Evolutionary conservation across 2,113 vertebrate genomes (phyloP), one percentile per base, ranked within the genome.

Genomic region (Henicopernis longicauda): DNA sequence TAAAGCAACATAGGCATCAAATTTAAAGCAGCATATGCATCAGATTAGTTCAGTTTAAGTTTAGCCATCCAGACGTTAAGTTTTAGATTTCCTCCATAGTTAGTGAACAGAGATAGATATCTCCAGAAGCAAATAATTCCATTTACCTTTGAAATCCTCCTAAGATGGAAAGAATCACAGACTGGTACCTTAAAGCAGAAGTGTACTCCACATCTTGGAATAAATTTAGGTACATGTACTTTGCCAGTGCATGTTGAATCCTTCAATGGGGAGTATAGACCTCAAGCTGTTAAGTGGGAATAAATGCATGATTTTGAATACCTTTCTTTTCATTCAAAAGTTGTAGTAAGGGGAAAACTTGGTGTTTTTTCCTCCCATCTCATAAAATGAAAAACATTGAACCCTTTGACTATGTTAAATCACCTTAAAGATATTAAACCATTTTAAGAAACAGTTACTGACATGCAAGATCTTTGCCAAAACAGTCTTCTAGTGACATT

Each of bases 381-480:
- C 38, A 17, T 49, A 19, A 90, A 66, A 52, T 73, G 40, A 72
- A 87, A 88, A 69, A 13, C 10, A 40, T 6, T 23, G 61, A 97
- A 82, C 47, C 7, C 11, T 77, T 54, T 91, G 36, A 70, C 16
- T 11, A 34, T 73, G 57, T 63, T 52, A 83, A 63, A 89, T 73
- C 29, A 55, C 29, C 12, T 72, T 63, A 80, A 80, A 29, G 16
- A 26, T 65, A 55, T 73, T 86, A 89, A 82, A 74, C 3, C 1
- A 42, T 87, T 95, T 92, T 82, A 95, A 89, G 95, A 97, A 94
- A 50, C 36, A 88, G 18, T 72, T 69, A 59, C 50, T 45, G 47
- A 73, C 62, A 34, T 76, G 26, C 11, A 94, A 94, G 66, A 62
- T 91, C 72, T 50, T 79, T 86, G 57, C 50, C 57, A 82, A 97